Evolutionary conservation across 2,113 vertebrate species (phyloP), one percentile per base, ranked within the genome.

Genomic region (Plecturocebus donacophilus): DNA sequence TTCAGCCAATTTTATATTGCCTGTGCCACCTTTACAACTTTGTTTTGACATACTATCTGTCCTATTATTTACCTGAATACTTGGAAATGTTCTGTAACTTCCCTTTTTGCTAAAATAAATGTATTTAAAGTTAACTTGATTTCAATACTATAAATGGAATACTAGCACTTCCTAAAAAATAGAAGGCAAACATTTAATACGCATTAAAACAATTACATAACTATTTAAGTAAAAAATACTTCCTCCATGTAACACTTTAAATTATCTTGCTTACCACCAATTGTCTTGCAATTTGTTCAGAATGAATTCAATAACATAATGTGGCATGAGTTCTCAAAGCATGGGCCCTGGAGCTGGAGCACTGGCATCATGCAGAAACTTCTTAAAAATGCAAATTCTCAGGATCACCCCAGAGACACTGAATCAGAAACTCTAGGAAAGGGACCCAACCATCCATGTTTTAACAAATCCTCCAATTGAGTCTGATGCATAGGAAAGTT

Each of bases 71-170:
- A 93, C 12, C 42, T 71, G n/a, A 92, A 61, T 70, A 66, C 14
- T 87, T 95, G 19, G 68, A 79, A 68, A 52, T 79, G 54, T 91
- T 96, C 81, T 94, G 92, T 77, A 73, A 84, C 38, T 91, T 80
- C 21, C 9, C 68, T 87, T 90, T 83, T 82, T 95, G 42, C 42
- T 77, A 66, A 93, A 85, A 91, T 92, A 94, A 73, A 75, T 79
- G n/a, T 35, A 70, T 87, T 87, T 71, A 75, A 91, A 88, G 64
- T 71, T 54, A 85, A 77, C 32, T 94, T 73, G 68, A 32, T 71
- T 49, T 64, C 71, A 6, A 45, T 91, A 42, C 9, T 95, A 1
- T 56, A 95, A 87, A 45, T 95, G 58, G 45, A 68, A 92, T 91
- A 75, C 45, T 5, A 94, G 40, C 32, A 91, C 38, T 87, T 94